Percentiles rank a stretch among this genome's conserved stretches.
phyloP scores from a whole-genome alignment of 2,888 invertebrate species.

The Phortica magna region DNA sequence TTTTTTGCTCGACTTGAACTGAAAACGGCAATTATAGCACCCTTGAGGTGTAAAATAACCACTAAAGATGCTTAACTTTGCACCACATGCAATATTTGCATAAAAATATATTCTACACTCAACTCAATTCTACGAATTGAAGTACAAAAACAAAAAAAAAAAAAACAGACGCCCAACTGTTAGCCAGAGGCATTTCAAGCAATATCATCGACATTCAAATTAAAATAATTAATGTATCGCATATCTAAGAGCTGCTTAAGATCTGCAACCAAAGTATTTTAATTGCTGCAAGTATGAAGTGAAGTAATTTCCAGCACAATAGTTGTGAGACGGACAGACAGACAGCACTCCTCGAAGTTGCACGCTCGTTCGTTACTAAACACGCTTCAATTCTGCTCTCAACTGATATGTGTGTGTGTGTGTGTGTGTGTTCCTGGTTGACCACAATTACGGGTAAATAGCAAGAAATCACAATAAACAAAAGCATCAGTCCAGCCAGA shows the following conservation, averaged over 20 bases:
- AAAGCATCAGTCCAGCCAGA: not conserved
- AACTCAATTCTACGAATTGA: slow-evolving; percentile 15
- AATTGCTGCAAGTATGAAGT: slow-evolving; percentile 53
- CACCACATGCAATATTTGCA: slow-evolving; percentile 58
- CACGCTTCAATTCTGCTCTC: slow-evolving; percentile 61
- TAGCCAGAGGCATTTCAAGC: not conserved
- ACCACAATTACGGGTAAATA: slow-evolving; percentile 12
- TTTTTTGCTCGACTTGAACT: not conserved
- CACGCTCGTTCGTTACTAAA: slow-evolving; percentile 38
- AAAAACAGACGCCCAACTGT: slow-evolving; percentile 6
- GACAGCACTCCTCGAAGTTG: not conserved
- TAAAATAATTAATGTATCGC: slow-evolving; percentile 69
- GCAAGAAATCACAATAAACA: slow-evolving; percentile 20
- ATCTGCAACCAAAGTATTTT: slow-evolving; percentile 57
- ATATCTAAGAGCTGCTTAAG: slow-evolving; percentile 52
- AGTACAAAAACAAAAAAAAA: not conserved
- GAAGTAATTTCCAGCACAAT: not conserved
- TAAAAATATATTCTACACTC: slow-evolving; percentile 15
- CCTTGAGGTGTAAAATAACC: slow-evolving; percentile 40
- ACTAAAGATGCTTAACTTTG: slow-evolving; percentile 62
- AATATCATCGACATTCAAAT: slow-evolving; percentile 26
- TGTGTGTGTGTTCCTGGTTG: not conserved
- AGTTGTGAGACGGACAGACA: not conserved
- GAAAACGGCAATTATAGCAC: not conserved
- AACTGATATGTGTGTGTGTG: not conserved